Evolutionary conservation across 2,797 vertebrate genomes (phyloP), one percentile per base, ranked within the genome.

Genomic region (Phaenicophaeus curvirostris): DNA sequence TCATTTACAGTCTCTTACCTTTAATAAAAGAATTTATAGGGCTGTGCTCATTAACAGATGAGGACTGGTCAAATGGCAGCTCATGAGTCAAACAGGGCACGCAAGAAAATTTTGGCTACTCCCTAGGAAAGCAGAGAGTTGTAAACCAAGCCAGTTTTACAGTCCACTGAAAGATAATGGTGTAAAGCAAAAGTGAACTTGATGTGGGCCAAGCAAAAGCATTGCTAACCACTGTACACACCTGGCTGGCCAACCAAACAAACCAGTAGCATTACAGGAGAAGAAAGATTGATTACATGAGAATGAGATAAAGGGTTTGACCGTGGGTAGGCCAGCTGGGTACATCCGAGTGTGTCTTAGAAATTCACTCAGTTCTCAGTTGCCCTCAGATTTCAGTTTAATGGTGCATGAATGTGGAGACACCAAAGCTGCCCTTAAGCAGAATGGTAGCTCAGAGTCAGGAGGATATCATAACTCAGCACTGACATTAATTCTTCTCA

Each of bases 111-210:
- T 59, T 74, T 83, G 39, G 42, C 61, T 79, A 80, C 19, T 4
- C 16, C 5, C 35, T 66, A 39, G 27, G n/a, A 82, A 55, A 85
- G 55, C 37, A 41, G 66, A 54, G 14, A 73, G 46, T 23, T 55
- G 51, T 73, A 69, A 74, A n/a, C 33, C 24, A 58, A 89, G 25
- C 2, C 30, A 66, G 20, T 71, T 72, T 89, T 54, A 72, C 15
- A 57, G 61, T 41, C 13, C 37, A 39, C 10, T 57, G 30, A 72
- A 77, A 81, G 30, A 35, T 21, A 81, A 51, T 5, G 8, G 28
- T 51, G 81, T 78, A 94, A 89, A 91, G 37, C 37, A 62, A 67
- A 88, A 82, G 30, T 39, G 24, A 82, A 67, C 87, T 83, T 91
- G 7, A 71, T 24, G 24, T 48, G 35, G 30, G 35, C 59, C 39